phyloP scores from a whole-genome alignment of 1,140 invertebrate genomes.

The Elymnias hypermnestra region DNA sequence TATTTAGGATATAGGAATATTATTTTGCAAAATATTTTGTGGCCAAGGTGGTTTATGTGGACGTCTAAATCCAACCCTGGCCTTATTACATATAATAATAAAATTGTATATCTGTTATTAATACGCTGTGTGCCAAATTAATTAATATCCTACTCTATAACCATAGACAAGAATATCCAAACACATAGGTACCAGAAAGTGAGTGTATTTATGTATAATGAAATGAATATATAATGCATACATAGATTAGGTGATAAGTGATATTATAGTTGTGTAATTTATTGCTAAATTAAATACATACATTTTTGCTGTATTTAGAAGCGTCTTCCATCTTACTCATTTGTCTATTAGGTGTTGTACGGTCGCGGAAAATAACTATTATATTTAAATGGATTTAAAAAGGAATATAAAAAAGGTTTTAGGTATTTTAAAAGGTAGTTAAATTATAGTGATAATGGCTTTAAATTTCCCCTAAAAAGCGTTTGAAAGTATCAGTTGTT shows the following conservation, averaged over 20 bases:
- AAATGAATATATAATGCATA: constrained; percentile 51
- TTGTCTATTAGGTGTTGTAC: constrained; percentile 51
- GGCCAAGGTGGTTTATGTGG: too few species aligned
- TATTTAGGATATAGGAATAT: too few species aligned
- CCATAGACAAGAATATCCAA: constrained; percentile 34
- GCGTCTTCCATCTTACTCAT: constrained; percentile 72
- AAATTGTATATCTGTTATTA: constrained; percentile 13
- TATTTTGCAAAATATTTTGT: too few species aligned
- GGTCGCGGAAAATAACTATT: constrained; percentile 34
- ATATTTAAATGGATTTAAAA: too few species aligned
- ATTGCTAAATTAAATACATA: constrained; percentile 63
- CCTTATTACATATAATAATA: constrained; percentile 3
- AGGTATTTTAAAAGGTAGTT: background rate
- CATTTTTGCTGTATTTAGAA: constrained; percentile 72
- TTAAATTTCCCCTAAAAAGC: too few species aligned
- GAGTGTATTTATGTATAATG: constrained; percentile 54
- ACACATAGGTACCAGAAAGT: constrained; percentile 48
- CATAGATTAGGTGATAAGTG: constrained; percentile 62
- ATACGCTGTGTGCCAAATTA: constrained; percentile 54
- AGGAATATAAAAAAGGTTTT: background rate
- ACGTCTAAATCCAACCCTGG: too few species aligned
- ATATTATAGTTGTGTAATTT: constrained; percentile 62
- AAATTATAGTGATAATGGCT: background rate
- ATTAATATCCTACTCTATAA: constrained; percentile 12
- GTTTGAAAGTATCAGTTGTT: too few species aligned